Conservation (phyloP, 2,113 vertebrate species). For the Ptychochromis oligacanthus region DNA sequence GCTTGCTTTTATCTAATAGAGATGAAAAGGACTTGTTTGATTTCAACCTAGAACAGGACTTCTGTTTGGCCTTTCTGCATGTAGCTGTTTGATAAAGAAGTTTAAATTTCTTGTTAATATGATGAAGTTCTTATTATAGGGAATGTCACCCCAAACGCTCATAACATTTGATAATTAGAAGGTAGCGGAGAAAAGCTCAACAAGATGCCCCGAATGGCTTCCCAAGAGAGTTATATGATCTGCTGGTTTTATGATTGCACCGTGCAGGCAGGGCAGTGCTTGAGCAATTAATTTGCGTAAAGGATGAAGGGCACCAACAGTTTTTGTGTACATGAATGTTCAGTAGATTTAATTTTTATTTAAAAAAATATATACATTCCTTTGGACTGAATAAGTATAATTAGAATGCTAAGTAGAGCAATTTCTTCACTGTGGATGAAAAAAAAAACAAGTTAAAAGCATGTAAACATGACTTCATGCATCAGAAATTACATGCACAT, state of each 20-base stretch:
- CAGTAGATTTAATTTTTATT: neutral
- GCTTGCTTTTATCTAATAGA: constrained; percentile 4
- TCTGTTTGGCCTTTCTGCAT: neutral
- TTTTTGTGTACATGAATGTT: neutral
- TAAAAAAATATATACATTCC: neutral
- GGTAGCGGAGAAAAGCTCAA: constrained; percentile 30
- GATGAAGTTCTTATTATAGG: constrained; percentile 37
- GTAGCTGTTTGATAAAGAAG: neutral
- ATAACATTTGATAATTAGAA: constrained; percentile 63
- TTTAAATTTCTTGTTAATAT: constrained; percentile 35
- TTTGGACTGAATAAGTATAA: neutral
- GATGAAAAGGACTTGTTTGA: constrained; percentile 20
- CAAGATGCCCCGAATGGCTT: constrained; percentile 32
- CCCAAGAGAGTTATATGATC: constrained; percentile 51
- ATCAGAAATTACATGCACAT: constrained; percentile 3
- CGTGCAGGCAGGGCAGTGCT: constrained; percentile 29
- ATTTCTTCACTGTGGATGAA: neutral
- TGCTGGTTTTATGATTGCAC: constrained; percentile 60
- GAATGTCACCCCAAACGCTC: constrained; percentile 55
- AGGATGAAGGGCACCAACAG: constrained; percentile 41
- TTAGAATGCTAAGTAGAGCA: neutral
- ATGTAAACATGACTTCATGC: constrained; percentile 19
- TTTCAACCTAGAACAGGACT: constrained; percentile 8
- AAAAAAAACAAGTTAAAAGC: neutral
- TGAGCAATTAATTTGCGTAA: constrained; percentile 38